Evolutionary conservation across 2,113 vertebrate species (phyloP), one percentile per base, ranked within the genome.

Genomic region (Megaceryle torquata): DNA sequence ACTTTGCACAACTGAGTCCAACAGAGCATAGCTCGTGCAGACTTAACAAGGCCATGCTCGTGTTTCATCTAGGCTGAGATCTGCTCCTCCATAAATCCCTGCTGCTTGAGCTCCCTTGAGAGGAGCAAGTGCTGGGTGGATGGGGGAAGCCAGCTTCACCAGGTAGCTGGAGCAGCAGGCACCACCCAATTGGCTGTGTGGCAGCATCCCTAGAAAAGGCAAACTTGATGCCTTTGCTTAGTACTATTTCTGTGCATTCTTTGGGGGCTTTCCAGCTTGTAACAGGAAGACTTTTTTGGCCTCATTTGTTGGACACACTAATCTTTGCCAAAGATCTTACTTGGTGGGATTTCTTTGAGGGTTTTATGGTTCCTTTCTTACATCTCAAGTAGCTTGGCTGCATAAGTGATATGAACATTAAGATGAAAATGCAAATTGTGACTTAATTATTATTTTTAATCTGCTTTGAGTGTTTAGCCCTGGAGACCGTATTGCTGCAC

Each of bases 221-320:
- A 54, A 48, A 54, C 20, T 7, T 6, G n/a, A 22, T 56, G 57
- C 50, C 18, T 78, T 35, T 33, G 61, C 75, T 51, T 4, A 17
- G 43, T 1, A 0, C 29, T 44, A 6, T 10, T 6, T 21, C 44
- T 4, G 0, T 21, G 39, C 1, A 3, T 12, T 13, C 25, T 46
- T 14, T 15, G 29, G 44, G 46, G 39, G 9, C 29, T 65, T 29
- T 79, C n/a, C 41, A 10, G 9, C 51, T 72, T 3, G 0, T 14
- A 13, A 1, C 16, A 29, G 7, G 5, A 11, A 35, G 15, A 11
- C 0, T 7, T 77, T 46, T 82, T 20, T 18, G n/a, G 3, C 41
- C 8, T 64, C 3, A 0, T 29, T 56, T 48, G n/a, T 37, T 41
- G 41, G 29, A 19, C 31, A 4, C 12, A 1, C 5, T 39, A 24